Percentiles rank a stretch among this genome's conserved stretches.
Conservation (phyloP, 2,113 vertebrate genomes). For the Varanus komodoensis region DNA sequence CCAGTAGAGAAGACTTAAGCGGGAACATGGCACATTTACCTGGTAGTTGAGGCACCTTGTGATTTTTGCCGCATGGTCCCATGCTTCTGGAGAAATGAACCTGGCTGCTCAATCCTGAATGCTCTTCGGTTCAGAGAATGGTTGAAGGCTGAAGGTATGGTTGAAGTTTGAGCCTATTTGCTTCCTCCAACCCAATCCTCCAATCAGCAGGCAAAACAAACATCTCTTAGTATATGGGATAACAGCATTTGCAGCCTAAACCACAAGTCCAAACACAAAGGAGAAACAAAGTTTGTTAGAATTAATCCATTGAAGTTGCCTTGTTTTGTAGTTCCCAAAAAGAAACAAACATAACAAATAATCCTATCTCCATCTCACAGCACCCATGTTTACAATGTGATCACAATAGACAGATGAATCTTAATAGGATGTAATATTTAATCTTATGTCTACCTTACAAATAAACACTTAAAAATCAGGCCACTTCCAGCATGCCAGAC, state of each 20-base stretch:
- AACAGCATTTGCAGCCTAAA: background rate
- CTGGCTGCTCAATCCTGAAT: no score
- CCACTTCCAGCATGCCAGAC: no score
- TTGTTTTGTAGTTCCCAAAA: background rate
- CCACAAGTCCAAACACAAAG: background rate
- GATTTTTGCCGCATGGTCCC: no score
- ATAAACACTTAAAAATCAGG: background rate
- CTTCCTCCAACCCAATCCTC: background rate
- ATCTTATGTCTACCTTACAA: slow-evolving; percentile 55
- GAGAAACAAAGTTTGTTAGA: fast-evolving
- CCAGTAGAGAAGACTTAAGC: no score
- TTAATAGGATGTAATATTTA: slow-evolving; percentile 34
- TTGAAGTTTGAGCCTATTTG: background rate
- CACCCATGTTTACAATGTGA: background rate
- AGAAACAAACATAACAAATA: background rate
- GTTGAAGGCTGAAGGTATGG: background rate
- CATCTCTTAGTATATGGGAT: background rate
- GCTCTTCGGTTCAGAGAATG: background rate
- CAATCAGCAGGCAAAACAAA: background rate
- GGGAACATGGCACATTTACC: no score
- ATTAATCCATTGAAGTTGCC: fast-evolving
- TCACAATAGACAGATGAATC: background rate
- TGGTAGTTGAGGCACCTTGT: no score
- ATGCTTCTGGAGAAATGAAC: no score
- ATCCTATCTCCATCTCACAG: background rate